These are phyloP conservation scores for Dendrocopos noguchii DNA, from an alignment of 2,113 vertebrate species.

Conservation along the genomic window DNA sequence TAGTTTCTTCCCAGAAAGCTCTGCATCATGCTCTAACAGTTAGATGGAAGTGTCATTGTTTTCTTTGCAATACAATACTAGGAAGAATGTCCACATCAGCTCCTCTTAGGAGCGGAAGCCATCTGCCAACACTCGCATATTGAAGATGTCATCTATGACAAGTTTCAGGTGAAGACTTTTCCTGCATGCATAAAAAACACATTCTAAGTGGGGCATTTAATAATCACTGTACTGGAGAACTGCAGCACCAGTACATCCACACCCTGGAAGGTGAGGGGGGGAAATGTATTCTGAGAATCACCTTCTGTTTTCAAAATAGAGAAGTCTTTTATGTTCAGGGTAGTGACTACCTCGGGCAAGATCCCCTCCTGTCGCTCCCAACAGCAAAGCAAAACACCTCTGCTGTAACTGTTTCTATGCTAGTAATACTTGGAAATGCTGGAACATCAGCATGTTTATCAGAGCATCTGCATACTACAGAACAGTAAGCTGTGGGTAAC, in stretches of 20 bases:
- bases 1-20: not conserved
- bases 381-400: not conserved
- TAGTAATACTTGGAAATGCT: not conserved
- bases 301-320: not conserved
- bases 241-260: not conserved
- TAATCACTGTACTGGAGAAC: not conserved
- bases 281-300: not conserved
- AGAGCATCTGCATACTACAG: not conserved
- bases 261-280: not conserved
- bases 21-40: not conserved
- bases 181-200: not conserved
- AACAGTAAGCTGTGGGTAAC: not conserved
- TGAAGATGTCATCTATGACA: conserved; percentile 42
- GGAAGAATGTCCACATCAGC: conserved; percentile 61
- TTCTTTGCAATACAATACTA: conserved; percentile 67
- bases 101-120: conserved; percentile 47
- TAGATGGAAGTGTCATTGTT: conserved; percentile 43
- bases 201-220: not conserved
- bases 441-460: not conserved
- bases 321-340: not conserved
- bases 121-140: conserved; percentile 50
- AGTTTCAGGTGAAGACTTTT: conserved; percentile 47
- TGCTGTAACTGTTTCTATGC: not conserved
- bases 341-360: not conserved
- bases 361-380: not conserved